Base-by-base conservation (phyloP, 2,888 invertebrate genomes). In the Eretmocerus hayati region DNA sequence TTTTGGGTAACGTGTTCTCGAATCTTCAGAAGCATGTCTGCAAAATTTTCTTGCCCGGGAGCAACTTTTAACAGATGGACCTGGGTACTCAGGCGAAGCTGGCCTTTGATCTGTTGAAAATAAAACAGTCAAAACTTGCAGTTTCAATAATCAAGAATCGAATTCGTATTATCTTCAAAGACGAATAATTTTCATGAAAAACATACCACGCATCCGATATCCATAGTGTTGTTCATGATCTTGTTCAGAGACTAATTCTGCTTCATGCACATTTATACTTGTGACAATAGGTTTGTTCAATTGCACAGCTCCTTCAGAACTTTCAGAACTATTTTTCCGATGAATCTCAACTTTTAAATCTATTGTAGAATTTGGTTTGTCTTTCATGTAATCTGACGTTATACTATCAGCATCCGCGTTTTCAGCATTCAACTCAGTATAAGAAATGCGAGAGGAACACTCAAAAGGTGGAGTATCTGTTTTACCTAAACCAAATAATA, bases 271-370 rank as follows among this genome's bases (percentile, higher is more conserved):
- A 53, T 65, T 65, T 42, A 62, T 49, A 46, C 54, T 61, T 19
- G 64, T 61, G 37, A 62, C 60, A 39, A 61, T 61, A 30, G 63
- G 63, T 50, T 68, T 67, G 44, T 58, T 61, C 26, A 67, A 55
- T 48, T 69, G 65, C 21, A 65, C 60, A 56, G 82, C 81, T 55
- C 87, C 86, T 65, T 87, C 85, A 59, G 87, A 87, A 55, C 90
- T 90, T 71, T 88, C 90, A 0, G 90, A 90, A 64, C 90, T 90
- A 69, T 90, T 90, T 69, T 90, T 91, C 50, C 91, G 81, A 74
- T 93, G 92, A 46, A 93, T 91, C 73, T 93, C 92, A 50, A 90
- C 92, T 77, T 91, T 90, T 59, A 92, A 78, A 78, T 92, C 91
- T 84, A 72, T 69, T 23, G 68, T 71, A 31, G 71, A 71, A 53